A percentile compares a stretch with the other conserved stretches of the same genome.
These are phyloP conservation scores for Labia minor DNA, from an alignment of 2,888 invertebrate species.

Conservation along the genomic window DNA sequence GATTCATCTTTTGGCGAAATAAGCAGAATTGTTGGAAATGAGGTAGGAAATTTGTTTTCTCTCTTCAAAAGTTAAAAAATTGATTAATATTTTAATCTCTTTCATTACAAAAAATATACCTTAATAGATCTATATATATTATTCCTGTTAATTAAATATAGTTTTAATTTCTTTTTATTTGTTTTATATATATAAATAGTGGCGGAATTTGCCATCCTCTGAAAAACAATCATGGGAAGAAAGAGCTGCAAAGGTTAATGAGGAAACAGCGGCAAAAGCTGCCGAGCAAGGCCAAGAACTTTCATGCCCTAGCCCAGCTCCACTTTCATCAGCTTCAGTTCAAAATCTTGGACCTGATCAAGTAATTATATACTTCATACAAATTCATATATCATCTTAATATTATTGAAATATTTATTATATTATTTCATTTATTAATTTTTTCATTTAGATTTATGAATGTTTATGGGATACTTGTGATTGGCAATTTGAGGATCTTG, in stretches of 20 bases:
- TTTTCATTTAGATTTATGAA: conserved; percentile 51
- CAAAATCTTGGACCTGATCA: conserved; percentile 15
- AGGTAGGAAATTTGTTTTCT: too few relatives aligned
- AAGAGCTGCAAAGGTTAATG: conserved; percentile 77
- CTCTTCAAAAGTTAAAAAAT: too few relatives aligned
- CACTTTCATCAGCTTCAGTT: conserved; percentile 33
- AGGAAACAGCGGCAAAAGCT: conserved; percentile 62
- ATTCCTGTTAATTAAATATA: too few relatives aligned
- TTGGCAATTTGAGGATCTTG: conserved; percentile 80
- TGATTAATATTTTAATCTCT: too few relatives aligned
- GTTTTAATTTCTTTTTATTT: too few relatives aligned
- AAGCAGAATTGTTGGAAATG: conserved; percentile 58
- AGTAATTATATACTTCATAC: conserved; percentile 16
- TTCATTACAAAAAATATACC: too few relatives aligned
- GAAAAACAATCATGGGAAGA: conserved; percentile 94
- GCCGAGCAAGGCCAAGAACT: conserved; percentile 43
- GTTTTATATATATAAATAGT: conserved; percentile 45
- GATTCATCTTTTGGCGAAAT: conserved; percentile 86
- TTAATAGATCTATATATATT: too few relatives aligned
- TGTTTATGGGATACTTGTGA: conserved; percentile 89
- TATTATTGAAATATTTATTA: conserved; percentile 15
- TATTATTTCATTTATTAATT: conserved; percentile 14
- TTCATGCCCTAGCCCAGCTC: conserved; percentile 32
- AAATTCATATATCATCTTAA: neutral
- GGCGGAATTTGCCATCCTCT: conserved; percentile 79